phyloP scores from a whole-genome alignment of 2,113 vertebrate species.

The Triplophysa dalaica region DNA sequence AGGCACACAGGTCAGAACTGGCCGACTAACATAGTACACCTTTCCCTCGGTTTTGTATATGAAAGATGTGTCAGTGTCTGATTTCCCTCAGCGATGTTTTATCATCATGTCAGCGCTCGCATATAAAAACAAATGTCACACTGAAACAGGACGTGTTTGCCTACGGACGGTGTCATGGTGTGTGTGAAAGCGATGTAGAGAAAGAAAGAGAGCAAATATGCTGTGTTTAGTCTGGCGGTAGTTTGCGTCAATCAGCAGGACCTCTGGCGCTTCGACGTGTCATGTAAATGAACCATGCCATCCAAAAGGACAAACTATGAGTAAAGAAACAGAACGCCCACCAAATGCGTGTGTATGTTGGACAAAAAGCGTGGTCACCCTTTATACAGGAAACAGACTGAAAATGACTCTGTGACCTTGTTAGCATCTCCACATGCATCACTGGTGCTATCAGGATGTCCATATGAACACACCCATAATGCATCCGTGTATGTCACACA shows the following conservation, averaged over 20 bases:
- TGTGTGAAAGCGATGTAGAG: not conserved
- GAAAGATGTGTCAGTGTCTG: conserved; percentile 41
- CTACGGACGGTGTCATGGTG: conserved; percentile 16
- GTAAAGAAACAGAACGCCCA: conserved; percentile 40
- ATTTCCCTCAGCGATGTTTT: conserved; percentile 48
- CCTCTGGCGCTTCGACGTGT: conserved; percentile 34
- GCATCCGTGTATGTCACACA: not conserved
- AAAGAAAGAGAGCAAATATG: conserved; percentile 23
- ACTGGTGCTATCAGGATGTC: not conserved
- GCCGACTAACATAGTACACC: too few species aligned
- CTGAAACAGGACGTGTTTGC: conserved; percentile 23
- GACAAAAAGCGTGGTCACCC: conserved; percentile 16
- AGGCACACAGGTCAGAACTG: too few species aligned
- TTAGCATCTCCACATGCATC: not conserved
- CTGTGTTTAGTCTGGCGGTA: conserved; percentile 46
- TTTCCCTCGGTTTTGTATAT: conserved; percentile 26
- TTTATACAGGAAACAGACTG: conserved; percentile 54
- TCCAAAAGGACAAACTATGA: conserved; percentile 30
- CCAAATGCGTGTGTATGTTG: conserved; percentile 21
- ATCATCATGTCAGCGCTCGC: conserved; percentile 48
- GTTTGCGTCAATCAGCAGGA: conserved; percentile 41
- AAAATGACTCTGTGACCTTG: conserved; percentile 51
- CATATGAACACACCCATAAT: not conserved
- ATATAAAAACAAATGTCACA: conserved; percentile 40
- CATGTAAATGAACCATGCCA: conserved; percentile 47